Evolutionary conservation across 2,888 invertebrate species (phyloP).

Genomic region (Liopterus haemorrhoidalis): DNA sequence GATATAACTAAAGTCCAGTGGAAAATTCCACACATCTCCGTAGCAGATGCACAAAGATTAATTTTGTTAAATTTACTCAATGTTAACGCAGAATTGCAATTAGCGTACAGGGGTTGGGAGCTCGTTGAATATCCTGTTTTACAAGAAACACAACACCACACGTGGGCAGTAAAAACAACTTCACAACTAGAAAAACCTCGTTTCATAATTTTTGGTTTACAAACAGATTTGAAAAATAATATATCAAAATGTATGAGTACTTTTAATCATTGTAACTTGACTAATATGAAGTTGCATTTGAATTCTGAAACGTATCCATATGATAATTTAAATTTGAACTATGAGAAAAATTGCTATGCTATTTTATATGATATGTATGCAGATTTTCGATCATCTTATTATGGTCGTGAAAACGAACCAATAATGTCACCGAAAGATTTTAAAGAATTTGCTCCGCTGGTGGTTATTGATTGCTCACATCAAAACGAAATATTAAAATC

Average conservation of each 20-base stretch:
- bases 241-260: slow-evolving; percentile 28
- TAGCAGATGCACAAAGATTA: slow-evolving; percentile 5
- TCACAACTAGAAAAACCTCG: slow-evolving; percentile 39
- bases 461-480: slow-evolving; percentile 23
- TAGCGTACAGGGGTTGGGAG: slow-evolving; percentile 39
- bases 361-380: slow-evolving; percentile 34
- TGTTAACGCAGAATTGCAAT: slow-evolving; percentile 10
- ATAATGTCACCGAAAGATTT: slow-evolving; percentile 15
- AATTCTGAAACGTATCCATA: slow-evolving; percentile 40
- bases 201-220: slow-evolving; percentile 40
- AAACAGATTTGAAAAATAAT: slow-evolving; percentile 39
- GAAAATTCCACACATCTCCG: slow-evolving; percentile 6
- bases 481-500: slow-evolving; percentile 28
- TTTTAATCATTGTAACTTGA: slow-evolving; percentile 35
- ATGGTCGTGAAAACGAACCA: slow-evolving; percentile 26
- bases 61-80: slow-evolving; percentile 25
- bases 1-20: slow-evolving; percentile 3
- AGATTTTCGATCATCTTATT: slow-evolving; percentile 32
- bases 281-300: slow-evolving; percentile 39
- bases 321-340: slow-evolving; percentile 37
- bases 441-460: slow-evolving; percentile 18
- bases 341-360: slow-evolving; percentile 32
- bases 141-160: slow-evolving; percentile 36
- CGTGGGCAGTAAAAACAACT: slow-evolving; percentile 37
- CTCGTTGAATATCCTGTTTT: slow-evolving; percentile 39